Percentiles rank a stretch among this genome's conserved stretches.
Evolutionary conservation across 2,797 vertebrate species (phyloP).

Genomic region (Chanos chanos): DNA sequence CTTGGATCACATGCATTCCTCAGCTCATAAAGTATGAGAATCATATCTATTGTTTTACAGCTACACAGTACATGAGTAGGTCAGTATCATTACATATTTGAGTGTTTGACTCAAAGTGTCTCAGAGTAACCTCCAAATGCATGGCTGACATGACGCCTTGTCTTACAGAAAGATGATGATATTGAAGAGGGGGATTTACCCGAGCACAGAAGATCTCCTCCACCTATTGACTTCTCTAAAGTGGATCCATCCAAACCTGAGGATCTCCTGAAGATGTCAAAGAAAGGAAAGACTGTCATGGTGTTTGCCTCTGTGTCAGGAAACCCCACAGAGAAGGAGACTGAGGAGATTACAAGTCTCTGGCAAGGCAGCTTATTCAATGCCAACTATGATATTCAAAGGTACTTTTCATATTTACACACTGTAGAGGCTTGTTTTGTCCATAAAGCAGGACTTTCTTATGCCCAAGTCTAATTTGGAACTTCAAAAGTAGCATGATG

Average conservation of each 20-base stretch:
- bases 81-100: too few species aligned
- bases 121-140: too few species aligned
- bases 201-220: slow-evolving; percentile 85
- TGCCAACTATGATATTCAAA: slow-evolving; percentile 93
- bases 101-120: too few species aligned
- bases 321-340: slow-evolving; percentile 90
- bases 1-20: too few species aligned
- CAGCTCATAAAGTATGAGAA: too few species aligned
- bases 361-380: slow-evolving; percentile 97
- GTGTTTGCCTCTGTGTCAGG: slow-evolving; percentile 91
- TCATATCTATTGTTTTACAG: too few species aligned
- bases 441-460: background rate
- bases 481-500: too few species aligned
- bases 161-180: slow-evolving; percentile 84
- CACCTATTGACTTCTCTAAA: slow-evolving; percentile 88
- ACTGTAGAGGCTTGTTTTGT: background rate
- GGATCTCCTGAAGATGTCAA: slow-evolving; percentile 88
- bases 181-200: slow-evolving; percentile 96
- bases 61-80: too few species aligned
- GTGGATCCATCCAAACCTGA: slow-evolving; percentile 88
- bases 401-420: slow-evolving; percentile 61
- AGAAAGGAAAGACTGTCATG: slow-evolving; percentile 96
- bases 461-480: background rate
- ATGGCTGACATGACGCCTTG: background rate
- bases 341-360: slow-evolving; percentile 88